Percentiles rank a stretch among this genome's conserved stretches.
phyloP scores from a whole-genome alignment of 2,888 invertebrate genomes.

The Andricus quercusramuli region DNA sequence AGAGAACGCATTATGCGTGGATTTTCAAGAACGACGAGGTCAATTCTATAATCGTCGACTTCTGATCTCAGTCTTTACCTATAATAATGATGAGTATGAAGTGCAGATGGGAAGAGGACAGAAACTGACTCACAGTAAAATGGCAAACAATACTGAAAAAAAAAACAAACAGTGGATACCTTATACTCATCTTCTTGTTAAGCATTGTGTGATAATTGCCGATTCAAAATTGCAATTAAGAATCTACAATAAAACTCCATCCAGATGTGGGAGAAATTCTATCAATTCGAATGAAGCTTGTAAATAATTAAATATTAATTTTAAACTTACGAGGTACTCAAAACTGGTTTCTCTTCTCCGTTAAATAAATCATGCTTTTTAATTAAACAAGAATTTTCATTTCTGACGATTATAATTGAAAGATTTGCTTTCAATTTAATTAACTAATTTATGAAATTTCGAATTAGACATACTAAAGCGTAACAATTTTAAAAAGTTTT shows the following conservation, averaged over 20 bases:
- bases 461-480: neutral
- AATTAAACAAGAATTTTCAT: neutral
- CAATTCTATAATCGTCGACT: constrained; percentile 23
- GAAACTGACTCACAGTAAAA: constrained; percentile 22
- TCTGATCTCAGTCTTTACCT: constrained; percentile 5
- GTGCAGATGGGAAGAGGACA: constrained; percentile 4
- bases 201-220: neutral
- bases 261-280: neutral
- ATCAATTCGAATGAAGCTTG: neutral
- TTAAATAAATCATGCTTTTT: neutral
- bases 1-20: neutral
- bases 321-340: neutral
- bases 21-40: constrained; percentile 13
- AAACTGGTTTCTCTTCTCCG: neutral
- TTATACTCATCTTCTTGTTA: neutral
- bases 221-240: neutral
- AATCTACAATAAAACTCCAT: neutral
- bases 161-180: neutral
- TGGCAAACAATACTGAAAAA: neutral
- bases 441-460: neutral
- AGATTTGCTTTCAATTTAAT: neutral
- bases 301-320: no score
- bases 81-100: constrained; percentile 3
- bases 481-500: neutral
- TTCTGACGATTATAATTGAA: neutral